phyloP scores from a whole-genome alignment of 2,888 invertebrate species.

The Pterostichus niger region DNA sequence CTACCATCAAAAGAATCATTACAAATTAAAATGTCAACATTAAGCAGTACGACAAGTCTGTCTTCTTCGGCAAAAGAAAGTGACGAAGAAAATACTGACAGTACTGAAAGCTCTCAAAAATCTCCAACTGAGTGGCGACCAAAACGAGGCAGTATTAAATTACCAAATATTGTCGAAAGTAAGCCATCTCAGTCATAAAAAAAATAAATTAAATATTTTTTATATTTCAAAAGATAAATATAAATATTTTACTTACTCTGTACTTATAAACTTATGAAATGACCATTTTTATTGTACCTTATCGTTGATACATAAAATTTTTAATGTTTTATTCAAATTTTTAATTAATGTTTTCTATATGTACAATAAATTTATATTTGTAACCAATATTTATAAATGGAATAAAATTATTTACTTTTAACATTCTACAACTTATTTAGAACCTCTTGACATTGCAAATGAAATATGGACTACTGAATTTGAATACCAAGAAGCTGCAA shows the following conservation, averaged over 20 bases:
- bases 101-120: not conserved
- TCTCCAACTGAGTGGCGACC: constrained; percentile 73
- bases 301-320: not conserved
- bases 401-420: constrained; percentile 36
- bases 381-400: constrained; percentile 15
- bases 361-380: constrained; percentile 6
- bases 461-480: constrained; percentile 32
- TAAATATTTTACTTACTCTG: constrained; percentile 9
- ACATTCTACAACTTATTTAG: not conserved
- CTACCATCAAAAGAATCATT: constrained; percentile 14
- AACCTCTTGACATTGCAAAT: constrained; percentile 9
- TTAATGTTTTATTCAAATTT: not conserved
- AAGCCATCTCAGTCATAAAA: constrained; percentile 40
- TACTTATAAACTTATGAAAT: not conserved
- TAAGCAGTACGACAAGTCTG: not conserved
- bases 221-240: constrained; percentile 29
- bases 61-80: constrained; percentile 10
- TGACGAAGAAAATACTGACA: constrained; percentile 17
- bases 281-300: not conserved
- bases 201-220: constrained; percentile 9
- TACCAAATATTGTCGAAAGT: constrained; percentile 70
- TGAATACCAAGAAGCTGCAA: not conserved
- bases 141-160: constrained; percentile 75
- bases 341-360: constrained; percentile 38
- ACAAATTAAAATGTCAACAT: not conserved